These are phyloP conservation scores for Lates calcarifer DNA, from an alignment of 2,113 vertebrate genomes.

Conservation along the genomic window DNA sequence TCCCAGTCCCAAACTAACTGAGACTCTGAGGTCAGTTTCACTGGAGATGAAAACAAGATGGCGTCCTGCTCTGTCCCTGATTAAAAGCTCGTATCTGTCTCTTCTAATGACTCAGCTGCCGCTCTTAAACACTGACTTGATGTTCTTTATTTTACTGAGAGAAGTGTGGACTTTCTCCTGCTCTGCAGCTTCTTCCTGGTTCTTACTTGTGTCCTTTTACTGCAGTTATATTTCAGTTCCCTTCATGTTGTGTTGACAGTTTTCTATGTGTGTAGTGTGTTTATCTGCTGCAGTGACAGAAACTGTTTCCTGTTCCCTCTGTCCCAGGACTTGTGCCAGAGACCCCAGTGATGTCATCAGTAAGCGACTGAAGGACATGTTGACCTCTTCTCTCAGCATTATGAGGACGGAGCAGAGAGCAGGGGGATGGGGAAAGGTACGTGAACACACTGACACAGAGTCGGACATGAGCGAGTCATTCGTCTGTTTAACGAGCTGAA, in stretches of 20 bases:
- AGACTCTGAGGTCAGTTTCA: conserved; percentile 86
- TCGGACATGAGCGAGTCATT: too few species aligned
- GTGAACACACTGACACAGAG: neutral
- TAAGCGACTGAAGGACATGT: conserved; percentile 91
- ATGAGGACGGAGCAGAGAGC: conserved; percentile 77
- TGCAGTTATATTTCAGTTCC: too few species aligned
- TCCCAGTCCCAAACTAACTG: conserved; percentile 87
- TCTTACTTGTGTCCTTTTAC: too few species aligned
- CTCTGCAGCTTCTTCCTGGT: too few species aligned
- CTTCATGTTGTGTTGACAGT: too few species aligned
- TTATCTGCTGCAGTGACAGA: neutral
- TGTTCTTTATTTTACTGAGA: too few species aligned
- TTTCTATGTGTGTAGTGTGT: neutral
- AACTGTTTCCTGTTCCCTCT: neutral
- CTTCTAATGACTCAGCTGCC: too few species aligned
- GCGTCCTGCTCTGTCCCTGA: neutral
- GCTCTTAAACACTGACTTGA: too few species aligned
- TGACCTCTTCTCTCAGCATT: conserved; percentile 87
- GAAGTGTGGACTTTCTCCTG: neutral
- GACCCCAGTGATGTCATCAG: conserved; percentile 90
- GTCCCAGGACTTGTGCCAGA: conserved; percentile 89
- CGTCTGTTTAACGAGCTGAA: neutral
- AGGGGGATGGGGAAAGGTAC: conserved; percentile 86
- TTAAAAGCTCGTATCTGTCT: too few species aligned
- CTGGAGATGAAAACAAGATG: neutral